Percentiles rank a stretch among this genome's conserved stretches.
These are phyloP conservation scores for Diuraphis noxia DNA, from an alignment of 1,140 invertebrate genomes.

Conservation along the genomic window DNA sequence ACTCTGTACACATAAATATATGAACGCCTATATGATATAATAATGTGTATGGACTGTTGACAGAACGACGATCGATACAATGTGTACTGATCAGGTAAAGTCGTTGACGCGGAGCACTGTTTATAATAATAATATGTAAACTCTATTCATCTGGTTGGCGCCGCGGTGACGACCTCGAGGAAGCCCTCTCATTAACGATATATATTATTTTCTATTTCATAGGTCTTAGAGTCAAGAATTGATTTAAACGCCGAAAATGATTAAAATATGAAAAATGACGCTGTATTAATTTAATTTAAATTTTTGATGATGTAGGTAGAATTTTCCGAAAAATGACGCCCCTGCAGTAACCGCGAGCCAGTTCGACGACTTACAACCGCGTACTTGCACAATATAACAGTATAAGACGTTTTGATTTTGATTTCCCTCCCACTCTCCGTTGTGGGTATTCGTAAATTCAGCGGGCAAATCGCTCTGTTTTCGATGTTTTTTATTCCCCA, in stretches of 20 bases:
- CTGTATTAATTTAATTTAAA: not conserved
- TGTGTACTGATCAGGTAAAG: not conserved
- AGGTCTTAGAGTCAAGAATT: not conserved
- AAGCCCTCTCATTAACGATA: conserved; percentile 19
- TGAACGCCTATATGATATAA: not conserved
- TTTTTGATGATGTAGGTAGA: too few relatives aligned
- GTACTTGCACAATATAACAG: too few relatives aligned
- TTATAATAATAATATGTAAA: not conserved
- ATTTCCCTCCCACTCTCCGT: too few relatives aligned
- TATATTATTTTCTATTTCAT: not conserved
- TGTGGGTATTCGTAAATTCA: too few relatives aligned
- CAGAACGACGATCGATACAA: conserved; percentile 17
- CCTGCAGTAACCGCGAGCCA: too few relatives aligned
- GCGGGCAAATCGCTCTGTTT: not conserved
- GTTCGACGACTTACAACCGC: too few relatives aligned
- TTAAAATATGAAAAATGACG: not conserved
- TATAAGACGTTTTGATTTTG: not conserved
- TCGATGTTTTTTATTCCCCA: not conserved
- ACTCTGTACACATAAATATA: not conserved
- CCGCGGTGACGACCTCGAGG: not conserved
- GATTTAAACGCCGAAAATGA: not conserved
- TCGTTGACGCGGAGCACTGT: not conserved
- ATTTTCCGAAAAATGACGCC: not conserved
- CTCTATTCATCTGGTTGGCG: not conserved
- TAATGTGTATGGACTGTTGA: not conserved